Base-by-base conservation (phyloP, 2,797 vertebrate genomes). In the Silurus lanzhouensis region DNA sequence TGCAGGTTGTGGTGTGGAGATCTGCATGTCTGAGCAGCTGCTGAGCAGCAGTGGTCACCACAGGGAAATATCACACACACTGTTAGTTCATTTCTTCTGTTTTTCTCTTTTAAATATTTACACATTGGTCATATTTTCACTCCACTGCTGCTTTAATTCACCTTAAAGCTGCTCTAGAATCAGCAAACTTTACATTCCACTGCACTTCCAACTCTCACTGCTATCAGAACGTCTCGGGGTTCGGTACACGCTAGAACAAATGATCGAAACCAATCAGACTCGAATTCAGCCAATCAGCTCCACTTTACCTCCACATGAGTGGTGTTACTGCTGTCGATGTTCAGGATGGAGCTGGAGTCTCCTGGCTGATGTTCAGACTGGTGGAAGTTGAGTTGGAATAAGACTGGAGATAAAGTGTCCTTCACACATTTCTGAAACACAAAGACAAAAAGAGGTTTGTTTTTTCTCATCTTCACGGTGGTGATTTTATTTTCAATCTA, bases 381-480 rank as follows among this genome's bases (percentile, higher is more conserved):
- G 8, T 68, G 67, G 67, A 87, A 88, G 17, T 70, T 84, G 14
- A 89, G 48, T 67, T 1, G 19, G 48, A 89, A 72, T 61, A 79
- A 66, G 2, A 89, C 72, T 1, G 89, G 85, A 80, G 83, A 85
- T 15, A 75, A 3, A 0, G 78, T 88, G 82, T 89, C 87, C 64
- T 8, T 31, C 58, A 88, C 84, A 82, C 83, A 88, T 1, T 0
- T 27, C 89, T 89, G 57, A 84, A 88, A 88, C n/a, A 52, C 22
- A 83, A 15, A 81, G 20, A 31, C 64, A 68, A 46, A 46, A 20
- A 2, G 60, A 22, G 12, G 68, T 2, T 19, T 31, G 1, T 7
- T 20, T 76, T 17, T 3, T 76, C 27, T 57, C 55, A 2, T 20
- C 15, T 57, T 58, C 17, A 76, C 8, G n/a, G 7, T 1, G 7